Evolutionary conservation across 1,140 invertebrate species (phyloP).

Genomic region (Tetraneura akinire): DNA sequence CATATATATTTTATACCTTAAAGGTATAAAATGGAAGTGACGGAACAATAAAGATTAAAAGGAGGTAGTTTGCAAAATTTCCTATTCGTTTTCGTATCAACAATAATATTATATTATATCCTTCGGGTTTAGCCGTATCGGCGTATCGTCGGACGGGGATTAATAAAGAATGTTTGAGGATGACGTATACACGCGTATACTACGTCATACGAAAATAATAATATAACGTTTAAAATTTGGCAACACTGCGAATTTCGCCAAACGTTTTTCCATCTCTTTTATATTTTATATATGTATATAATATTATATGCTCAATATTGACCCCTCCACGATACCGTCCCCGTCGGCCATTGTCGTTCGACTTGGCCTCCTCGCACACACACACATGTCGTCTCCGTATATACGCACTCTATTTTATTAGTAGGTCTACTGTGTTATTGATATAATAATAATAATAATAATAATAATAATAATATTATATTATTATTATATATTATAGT

Average conservation of each 20-base stretch:
- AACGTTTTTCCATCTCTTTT: constrained; percentile 33
- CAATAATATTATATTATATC: no score
- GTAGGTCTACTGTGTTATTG: not conserved
- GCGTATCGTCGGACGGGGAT: not conserved
- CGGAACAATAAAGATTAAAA: no score
- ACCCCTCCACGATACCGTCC: not conserved
- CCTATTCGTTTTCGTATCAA: no score
- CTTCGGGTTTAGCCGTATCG: no score
- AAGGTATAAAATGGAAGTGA: no score
- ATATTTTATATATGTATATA: not conserved
- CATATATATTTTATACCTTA: no score
- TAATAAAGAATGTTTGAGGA: not conserved
- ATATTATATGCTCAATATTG: constrained; percentile 21
- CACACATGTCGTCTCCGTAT: not conserved
- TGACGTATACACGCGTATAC: no score
- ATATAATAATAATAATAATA: no score
- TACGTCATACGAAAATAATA: constrained; percentile 5
- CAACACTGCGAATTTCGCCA: constrained; percentile 41
- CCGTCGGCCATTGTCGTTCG: not conserved
- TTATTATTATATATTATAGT: no score
- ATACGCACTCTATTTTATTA: not conserved
- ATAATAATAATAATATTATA: not conserved
- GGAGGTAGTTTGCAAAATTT: no score
- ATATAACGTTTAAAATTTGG: constrained; percentile 34
- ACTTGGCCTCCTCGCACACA: not conserved